phyloP scores from a whole-genome alignment of 2,888 invertebrate genomes.

The Pharmacophagus antenor region DNA sequence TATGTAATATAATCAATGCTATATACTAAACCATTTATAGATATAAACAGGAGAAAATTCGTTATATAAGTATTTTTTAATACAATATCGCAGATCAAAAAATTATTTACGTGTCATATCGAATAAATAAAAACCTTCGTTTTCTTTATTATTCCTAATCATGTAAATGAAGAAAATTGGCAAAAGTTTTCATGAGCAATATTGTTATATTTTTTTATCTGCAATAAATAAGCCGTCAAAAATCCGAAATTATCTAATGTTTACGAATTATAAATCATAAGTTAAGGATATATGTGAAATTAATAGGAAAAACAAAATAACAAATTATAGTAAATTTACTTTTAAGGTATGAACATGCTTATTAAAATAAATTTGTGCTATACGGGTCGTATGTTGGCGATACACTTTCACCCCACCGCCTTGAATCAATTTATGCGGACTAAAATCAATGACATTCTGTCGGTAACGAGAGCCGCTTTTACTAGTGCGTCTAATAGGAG shows the following conservation, averaged over 20 bases:
- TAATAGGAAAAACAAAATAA: not conserved
- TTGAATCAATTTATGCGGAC: constrained; percentile 46
- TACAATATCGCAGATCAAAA: no score
- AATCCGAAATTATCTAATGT: not conserved
- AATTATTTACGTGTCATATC: no score
- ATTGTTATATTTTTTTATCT: not conserved
- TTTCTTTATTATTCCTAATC: no score
- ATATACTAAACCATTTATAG: no score
- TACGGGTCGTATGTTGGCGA: constrained; percentile 51
- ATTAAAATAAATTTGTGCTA: constrained; percentile 42
- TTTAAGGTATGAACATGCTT: constrained; percentile 31
- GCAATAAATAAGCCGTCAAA: not conserved
- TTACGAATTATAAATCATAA: not conserved
- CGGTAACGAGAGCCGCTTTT: constrained; percentile 47
- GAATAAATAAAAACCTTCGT: no score
- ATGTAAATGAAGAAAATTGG: not conserved
- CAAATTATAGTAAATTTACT: not conserved
- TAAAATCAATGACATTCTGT: constrained; percentile 52
- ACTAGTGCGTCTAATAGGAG: constrained; percentile 56
- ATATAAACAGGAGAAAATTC: no score
- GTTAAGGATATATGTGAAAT: not conserved
- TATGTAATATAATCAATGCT: no score
- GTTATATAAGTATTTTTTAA: no score
- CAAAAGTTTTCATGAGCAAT: not conserved
- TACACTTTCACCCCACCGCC: constrained; percentile 74